Evolutionary conservation across 2,797 vertebrate genomes (phyloP).

Genomic region (Darevskia mixta): DNA sequence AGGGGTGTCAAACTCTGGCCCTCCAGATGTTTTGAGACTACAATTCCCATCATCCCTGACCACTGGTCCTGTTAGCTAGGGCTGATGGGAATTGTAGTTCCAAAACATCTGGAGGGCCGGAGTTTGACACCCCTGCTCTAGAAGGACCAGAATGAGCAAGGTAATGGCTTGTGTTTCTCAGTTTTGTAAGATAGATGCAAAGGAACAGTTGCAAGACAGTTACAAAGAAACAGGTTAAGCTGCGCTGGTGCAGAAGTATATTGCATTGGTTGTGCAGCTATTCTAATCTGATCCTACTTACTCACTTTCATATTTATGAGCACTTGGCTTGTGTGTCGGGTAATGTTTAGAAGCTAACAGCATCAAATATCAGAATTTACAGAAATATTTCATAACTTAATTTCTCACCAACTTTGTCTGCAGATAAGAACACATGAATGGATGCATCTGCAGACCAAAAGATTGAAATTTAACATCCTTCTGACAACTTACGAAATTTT

Average conservation of each 20-base stretch:
- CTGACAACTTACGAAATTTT: constrained; percentile 98
- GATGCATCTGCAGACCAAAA: constrained; percentile 95
- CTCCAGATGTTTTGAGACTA: too few species aligned
- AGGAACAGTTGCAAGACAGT: neutral
- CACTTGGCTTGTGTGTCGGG: neutral
- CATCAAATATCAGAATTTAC: neutral
- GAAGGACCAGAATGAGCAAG: neutral
- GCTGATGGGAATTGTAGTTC: too few species aligned
- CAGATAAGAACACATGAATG: constrained; percentile 98
- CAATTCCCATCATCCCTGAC: too few species aligned
- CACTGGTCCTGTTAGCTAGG: too few species aligned
- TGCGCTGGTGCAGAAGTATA: neutral
- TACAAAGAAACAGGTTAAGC: neutral
- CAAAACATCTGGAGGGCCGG: too few species aligned
- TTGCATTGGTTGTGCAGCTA: neutral
- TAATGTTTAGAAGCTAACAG: neutral
- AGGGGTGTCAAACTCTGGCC: too few species aligned
- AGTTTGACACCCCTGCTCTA: too few species aligned
- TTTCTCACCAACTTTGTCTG: constrained; percentile 41
- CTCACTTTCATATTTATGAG: neutral
- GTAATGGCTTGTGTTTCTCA: neutral
- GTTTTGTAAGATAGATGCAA: neutral
- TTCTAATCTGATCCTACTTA: neutral
- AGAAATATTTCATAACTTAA: neutral
- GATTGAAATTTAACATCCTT: constrained; percentile 96